These are phyloP conservation scores for Bombus fervidus DNA, from an alignment of 1,140 invertebrate genomes.

Conservation along the genomic window DNA sequence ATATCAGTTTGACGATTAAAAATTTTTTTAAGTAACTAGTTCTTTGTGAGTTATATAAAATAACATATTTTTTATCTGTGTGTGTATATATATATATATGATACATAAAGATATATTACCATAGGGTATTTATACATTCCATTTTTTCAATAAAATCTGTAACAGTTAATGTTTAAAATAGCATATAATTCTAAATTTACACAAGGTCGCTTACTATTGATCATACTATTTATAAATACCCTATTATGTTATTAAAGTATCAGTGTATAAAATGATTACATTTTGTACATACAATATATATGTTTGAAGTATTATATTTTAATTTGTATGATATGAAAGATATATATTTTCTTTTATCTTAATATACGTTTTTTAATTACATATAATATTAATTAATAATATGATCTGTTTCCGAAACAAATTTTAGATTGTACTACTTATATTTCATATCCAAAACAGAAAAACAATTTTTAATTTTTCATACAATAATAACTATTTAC, in stretches of 20 bases:
- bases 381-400: neutral
- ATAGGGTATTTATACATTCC: conserved; percentile 23
- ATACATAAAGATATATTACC: neutral
- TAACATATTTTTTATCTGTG: neutral
- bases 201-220: neutral
- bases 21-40: conserved; percentile 18
- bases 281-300: conserved; percentile 3
- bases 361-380: neutral
- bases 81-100: conserved; percentile 15
- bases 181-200: neutral
- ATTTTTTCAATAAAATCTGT: neutral
- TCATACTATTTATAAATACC: neutral
- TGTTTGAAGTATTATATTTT: neutral
- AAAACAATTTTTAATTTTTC: neutral
- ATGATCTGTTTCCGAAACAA: neutral
- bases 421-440: neutral
- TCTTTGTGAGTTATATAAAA: conserved; percentile 10
- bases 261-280: conserved; percentile 1
- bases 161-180: neutral
- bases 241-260: conserved; percentile 7
- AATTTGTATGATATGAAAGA: neutral
- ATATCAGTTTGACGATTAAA: conserved; percentile 5
- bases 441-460: neutral
- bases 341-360: conserved; percentile 3
- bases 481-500: neutral